Base-by-base conservation (phyloP, 2,113 vertebrate species). In the Elanoides forficatus region DNA sequence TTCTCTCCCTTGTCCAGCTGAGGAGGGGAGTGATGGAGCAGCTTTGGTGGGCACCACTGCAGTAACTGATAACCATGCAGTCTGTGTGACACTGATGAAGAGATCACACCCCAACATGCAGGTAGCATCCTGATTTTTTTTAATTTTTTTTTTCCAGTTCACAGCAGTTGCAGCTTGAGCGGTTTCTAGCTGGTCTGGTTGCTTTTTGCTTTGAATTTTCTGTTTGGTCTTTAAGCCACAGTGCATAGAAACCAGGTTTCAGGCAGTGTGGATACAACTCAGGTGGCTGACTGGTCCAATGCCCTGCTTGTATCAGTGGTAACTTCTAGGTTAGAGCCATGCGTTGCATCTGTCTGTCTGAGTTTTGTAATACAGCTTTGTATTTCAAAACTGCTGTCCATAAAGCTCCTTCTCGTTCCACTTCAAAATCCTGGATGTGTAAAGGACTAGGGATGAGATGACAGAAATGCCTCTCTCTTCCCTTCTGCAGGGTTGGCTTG, bases 281-380 rank as follows among this genome's bases (percentile, higher is more conserved):
- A 50, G 8, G 26, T 29, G 17, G 2, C 3, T 7, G 2, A 21
- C 10, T 45, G 6, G 10, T 81, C 11, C 16, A 34, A 11, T 21
- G 10, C 34, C 15, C 21, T 52, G 6, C 26, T 76, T 60, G 3
- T 47, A 34, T 25, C 2, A 1, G 10, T 9, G 4, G 1, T 55
- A 59, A 53, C 8, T 67, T 62, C 25, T 53, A 40, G 47, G 13
- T 17, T 78, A 32, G 10, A 42, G 78, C 3, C 11, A 4, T n/a
- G 14, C 43, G 16, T 32, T 42, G 8, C 23, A 59, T 42, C 14
- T 76, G 6, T n/a, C 75, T 88, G 7, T 43, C 38, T 42, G 27
- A 21, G 8, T 62, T 32, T 53, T 53, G 16, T 32, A 86, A 43
- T 36, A 2, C 11, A 80, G 9, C n/a, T 75, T 38, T 59, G 17